Evolutionary conservation across 2,797 vertebrate species (phyloP), one percentile per base, ranked within the genome.

Genomic region (Pseudotriccus pelzelni): DNA sequence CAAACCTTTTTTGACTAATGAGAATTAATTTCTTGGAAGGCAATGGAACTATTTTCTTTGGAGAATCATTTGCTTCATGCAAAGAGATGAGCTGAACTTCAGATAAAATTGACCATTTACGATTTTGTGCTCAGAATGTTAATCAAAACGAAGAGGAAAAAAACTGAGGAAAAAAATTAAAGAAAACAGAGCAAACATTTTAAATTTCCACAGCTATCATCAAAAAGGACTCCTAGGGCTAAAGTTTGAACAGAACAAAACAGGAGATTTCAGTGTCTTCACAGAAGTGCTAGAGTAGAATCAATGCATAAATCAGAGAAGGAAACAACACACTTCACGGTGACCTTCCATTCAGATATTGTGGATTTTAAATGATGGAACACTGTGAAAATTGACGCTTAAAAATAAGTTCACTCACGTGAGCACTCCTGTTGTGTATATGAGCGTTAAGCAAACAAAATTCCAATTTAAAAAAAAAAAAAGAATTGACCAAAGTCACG

Each of bases 61-160:
- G 59, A 89, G 37, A 60, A 41, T 66, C 41, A 27, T 81, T 41
- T 52, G 36, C 32, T 47, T 72, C 49, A 30, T 41, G 46, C 30
- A 27, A 64, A 69, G 37, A 49, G n/a, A 73, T 44, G 37, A 43
- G 62, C 16, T 75, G 41, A 75, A 56, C 50, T 84, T 80, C 68
- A 44, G 30, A 64, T 28, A 14, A 64, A 70, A 53, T 46, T 34
- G 43, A 30, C 41, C n/a, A 58, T 64, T 60, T 82, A 69, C 9
- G 63, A 47, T 47, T 83, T 47, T 79, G 25, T 25, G 30, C 67
- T 69, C 75, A 86, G 59, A 66, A n/a, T 24, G 30, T 7, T 91
- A 84, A 69, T 73, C 73, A 90, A 68, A 91, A 90, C 24, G 58
- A 88, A 96, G 89, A 95, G 50, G 41, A 83, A 97, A 70, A 21